Base-by-base conservation (phyloP, 1,140 invertebrate genomes). In the Scaptomyza hsui region DNA sequence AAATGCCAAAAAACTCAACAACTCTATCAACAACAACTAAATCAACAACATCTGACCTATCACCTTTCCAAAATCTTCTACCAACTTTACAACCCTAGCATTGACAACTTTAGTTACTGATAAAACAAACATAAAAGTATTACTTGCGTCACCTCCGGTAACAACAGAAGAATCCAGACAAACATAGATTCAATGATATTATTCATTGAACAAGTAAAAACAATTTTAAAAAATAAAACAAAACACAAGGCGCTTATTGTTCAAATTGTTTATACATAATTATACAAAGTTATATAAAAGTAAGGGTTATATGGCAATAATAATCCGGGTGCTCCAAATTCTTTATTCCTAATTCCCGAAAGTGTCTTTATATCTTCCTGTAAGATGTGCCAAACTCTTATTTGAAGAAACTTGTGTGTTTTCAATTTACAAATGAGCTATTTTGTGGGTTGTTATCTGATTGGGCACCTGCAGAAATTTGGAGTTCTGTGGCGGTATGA, bases 401-500 rank as follows among this genome's bases (percentile, higher is more conserved):
- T n/a, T n/a, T n/a, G n/a, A n/a, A n/a, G n/a, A n/a, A 42, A 29
- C 3, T 41, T 39, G 21, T 19, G 24, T 1, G 5, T 3, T 45
- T 45, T 7, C 15, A 65, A 57, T 68, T 51, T 72, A 90, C 59
- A 90, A 69, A 15, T 90, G 89, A 2, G 89, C 82, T 44, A 90
- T 72, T 53, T 77, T 86, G 26, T 77, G 82, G 3, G 83, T 42
- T 41, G 69, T 75, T 9, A 83, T 68, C 16, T 75, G 69, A n/a
- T 65, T 65, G 29, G 89, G 89, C 41, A 89, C 89, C 62, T 90
- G 89, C 15, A 90, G 29, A 21, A 80, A 90, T 18, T 90, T 90
- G 10, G 85, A 57, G 65, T 89, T 90, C 21, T 90, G 89, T 2
- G 89, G 89, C 35, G 89, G 89, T 41, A 90, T 90, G 32, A 90